Conservation (phyloP, 2,797 vertebrate genomes). For the Etheostoma perlongum region DNA sequence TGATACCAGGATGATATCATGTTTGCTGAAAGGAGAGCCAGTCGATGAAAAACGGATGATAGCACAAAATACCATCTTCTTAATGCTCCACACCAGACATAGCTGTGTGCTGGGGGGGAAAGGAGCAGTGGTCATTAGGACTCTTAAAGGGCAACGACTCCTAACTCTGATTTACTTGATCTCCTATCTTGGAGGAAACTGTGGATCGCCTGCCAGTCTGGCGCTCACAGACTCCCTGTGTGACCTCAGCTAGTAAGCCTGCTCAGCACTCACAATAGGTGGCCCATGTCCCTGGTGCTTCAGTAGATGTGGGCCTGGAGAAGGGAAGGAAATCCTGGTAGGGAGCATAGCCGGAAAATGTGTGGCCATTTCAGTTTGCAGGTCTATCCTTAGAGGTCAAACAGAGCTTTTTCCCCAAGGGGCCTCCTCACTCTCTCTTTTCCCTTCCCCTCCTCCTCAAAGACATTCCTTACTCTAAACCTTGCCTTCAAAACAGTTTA, state of each 20-base stretch:
- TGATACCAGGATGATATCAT: conserved; percentile 78
- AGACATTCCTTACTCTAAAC: conserved; percentile 73
- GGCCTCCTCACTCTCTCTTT: conserved; percentile 48
- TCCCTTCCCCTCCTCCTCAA: conserved; percentile 55
- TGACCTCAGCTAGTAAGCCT: conserved; percentile 83
- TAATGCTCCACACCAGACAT: conserved; percentile 72
- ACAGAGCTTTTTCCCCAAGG: conserved; percentile 57
- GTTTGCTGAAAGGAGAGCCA: conserved; percentile 78
- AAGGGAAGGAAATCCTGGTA: conserved; percentile 86
- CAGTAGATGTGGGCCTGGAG: conserved; percentile 69
- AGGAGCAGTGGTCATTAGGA: conserved; percentile 78
- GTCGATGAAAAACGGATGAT: conserved; percentile 80
- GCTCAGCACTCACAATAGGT: conserved; percentile 82
- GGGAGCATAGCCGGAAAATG: conserved; percentile 72
- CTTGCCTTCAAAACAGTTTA: conserved; percentile 49
- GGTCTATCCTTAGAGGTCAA: conserved; percentile 80
- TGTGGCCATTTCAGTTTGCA: conserved; percentile 73
- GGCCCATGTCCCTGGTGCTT: conserved; percentile 74
- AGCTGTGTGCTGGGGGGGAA: conserved; percentile 58
- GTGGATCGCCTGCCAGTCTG: conserved; percentile 89
- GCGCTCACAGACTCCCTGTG: conserved; percentile 80
- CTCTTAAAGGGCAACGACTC: conserved; percentile 82
- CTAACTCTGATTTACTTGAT: conserved; percentile 88
- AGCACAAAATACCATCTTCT: conserved; percentile 74
- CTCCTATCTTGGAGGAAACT: conserved; percentile 88